These are phyloP conservation scores for Acanthosepion pharaonis DNA, from an alignment of 2,888 invertebrate species.

Conservation along the genomic window DNA sequence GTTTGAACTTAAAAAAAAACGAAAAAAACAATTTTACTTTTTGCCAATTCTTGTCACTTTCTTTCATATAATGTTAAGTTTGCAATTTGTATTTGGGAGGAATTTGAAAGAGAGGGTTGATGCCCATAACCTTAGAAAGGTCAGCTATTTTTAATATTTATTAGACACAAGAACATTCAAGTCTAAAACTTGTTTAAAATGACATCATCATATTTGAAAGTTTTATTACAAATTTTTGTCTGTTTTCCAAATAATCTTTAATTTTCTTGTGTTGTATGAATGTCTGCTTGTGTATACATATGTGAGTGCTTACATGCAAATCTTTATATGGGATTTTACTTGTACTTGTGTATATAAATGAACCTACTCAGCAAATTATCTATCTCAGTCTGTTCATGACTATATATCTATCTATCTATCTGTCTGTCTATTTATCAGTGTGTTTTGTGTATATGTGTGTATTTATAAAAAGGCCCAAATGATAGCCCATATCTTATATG, in stretches of 20 bases:
- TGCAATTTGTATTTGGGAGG: background rate
- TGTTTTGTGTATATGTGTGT: no score
- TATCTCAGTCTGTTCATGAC: no score
- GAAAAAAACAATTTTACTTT: background rate
- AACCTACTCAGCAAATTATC: no score
- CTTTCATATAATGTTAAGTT: background rate
- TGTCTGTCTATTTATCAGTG: no score
- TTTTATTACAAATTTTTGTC: background rate
- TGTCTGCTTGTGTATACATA: no score
- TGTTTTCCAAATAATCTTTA: background rate
- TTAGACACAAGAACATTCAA: background rate
- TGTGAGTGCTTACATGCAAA: no score
- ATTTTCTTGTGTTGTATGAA: background rate
- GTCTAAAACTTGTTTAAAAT: background rate
- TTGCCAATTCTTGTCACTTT: background rate
- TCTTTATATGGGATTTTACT: no score
- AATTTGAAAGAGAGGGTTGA: background rate
- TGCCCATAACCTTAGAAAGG: background rate
- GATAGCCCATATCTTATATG: no score
- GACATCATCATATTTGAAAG: background rate
- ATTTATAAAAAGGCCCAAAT: no score
- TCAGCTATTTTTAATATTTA: background rate
- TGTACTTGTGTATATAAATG: no score
- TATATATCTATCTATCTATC: no score
- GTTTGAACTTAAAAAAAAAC: background rate